phyloP scores from a whole-genome alignment of 2,113 vertebrate genomes.

The Merops nubicus region DNA sequence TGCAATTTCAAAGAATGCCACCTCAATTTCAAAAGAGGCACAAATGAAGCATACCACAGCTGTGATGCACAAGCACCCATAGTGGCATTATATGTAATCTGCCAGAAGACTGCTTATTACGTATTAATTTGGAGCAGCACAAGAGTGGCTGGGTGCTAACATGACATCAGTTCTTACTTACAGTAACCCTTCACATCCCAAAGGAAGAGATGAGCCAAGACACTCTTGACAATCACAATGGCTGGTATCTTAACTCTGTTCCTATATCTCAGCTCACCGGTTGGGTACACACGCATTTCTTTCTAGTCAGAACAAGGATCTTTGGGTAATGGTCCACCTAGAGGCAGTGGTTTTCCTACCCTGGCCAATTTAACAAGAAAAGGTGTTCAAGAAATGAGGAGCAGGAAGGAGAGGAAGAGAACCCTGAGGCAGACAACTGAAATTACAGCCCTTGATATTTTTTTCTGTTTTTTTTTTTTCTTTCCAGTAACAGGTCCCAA shows the following conservation, averaged over 20 bases:
- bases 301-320: neutral
- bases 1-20: neutral
- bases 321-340: neutral
- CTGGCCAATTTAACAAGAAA: neutral
- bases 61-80: neutral
- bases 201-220: neutral
- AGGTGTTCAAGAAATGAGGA: neutral
- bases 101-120: neutral
- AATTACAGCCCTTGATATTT: neutral
- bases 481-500: neutral
- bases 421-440: neutral
- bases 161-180: neutral
- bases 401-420: neutral
- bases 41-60: neutral
- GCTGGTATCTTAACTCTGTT: neutral
- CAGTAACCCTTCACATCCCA: neutral
- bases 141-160: neutral
- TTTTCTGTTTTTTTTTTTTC: neutral
- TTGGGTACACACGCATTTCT: neutral
- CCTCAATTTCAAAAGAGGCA: neutral
- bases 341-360: neutral
- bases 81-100: neutral
- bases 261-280: neutral
- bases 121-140: neutral
- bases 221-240: neutral